Evolutionary conservation across 2,113 vertebrate species (phyloP).

Genomic region (Rhinoptilus africanus): DNA sequence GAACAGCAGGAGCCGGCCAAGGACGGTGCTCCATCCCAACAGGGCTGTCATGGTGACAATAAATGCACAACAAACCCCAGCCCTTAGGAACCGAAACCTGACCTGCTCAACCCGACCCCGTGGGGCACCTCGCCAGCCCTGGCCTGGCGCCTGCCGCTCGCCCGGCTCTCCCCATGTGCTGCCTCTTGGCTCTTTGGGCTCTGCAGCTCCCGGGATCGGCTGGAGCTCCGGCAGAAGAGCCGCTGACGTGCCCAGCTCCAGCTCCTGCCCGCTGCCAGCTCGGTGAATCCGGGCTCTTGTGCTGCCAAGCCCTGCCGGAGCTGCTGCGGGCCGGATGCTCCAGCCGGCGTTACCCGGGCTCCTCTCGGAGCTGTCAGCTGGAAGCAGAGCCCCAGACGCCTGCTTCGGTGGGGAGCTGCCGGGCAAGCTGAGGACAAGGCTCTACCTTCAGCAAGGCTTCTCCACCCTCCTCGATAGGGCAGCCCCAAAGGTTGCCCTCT

Average conservation of each 20-base stretch:
- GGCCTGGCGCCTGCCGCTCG: fast-evolving
- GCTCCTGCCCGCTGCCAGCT: background rate
- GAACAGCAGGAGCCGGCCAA: background rate
- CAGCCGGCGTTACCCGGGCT: background rate
- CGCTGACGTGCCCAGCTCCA: background rate
- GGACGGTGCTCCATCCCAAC: background rate
- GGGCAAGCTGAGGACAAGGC: background rate
- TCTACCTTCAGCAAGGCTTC: background rate
- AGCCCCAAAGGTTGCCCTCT: background rate
- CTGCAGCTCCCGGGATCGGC: background rate
- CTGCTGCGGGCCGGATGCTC: background rate
- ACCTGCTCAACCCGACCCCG: background rate
- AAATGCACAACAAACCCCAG: slow-evolving; percentile 43
- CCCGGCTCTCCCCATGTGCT: background rate
- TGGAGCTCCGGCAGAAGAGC: background rate
- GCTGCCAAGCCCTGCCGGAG: background rate
- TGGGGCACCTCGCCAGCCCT: background rate
- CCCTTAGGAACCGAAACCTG: slow-evolving; percentile 21
- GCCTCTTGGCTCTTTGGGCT: background rate
- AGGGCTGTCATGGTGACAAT: slow-evolving; percentile 30
- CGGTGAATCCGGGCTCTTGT: fast-evolving
- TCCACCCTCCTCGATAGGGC: fast-evolving
- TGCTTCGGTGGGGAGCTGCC: background rate
- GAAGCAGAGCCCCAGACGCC: background rate
- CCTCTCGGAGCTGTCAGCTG: background rate